Evolutionary conservation across 53 echinoderm and acorn worm genomes (phyloP).

Genomic region (Paracentrotus lividus): DNA sequence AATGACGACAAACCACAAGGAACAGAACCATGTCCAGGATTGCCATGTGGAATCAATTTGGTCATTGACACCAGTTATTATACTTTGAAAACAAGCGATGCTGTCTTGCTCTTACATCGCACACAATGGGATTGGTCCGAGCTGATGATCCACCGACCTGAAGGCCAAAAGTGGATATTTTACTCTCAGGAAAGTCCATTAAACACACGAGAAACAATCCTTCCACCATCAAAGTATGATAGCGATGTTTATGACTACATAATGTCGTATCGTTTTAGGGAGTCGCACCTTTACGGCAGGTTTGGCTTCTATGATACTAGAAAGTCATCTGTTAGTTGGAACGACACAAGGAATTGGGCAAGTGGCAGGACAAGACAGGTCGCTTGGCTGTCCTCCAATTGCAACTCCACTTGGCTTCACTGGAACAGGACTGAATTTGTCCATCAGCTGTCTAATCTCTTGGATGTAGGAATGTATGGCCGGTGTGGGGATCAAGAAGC

Average conservation of each 20-base stretch:
- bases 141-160: not conserved
- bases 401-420: slow-evolving; percentile 25
- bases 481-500: slow-evolving; percentile 54
- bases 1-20: not conserved
- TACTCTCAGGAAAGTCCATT: slow-evolving; percentile 54
- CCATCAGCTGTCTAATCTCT: slow-evolving; percentile 36
- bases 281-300: slow-evolving; percentile 7
- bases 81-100: slow-evolving; percentile 27
- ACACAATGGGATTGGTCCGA: slow-evolving; percentile 35
- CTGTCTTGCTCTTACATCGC: slow-evolving; percentile 15
- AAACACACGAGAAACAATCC: not conserved
- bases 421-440: slow-evolving; percentile 74
- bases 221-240: not conserved
- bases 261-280: slow-evolving; percentile 44
- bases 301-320: slow-evolving; percentile 37
- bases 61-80: slow-evolving; percentile 40
- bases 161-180: slow-evolving; percentile 49
- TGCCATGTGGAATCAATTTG: slow-evolving; percentile 31
- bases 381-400: slow-evolving; percentile 80
- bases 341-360: slow-evolving; percentile 61
- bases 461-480: slow-evolving; percentile 67
- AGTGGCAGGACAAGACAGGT: slow-evolving; percentile 62
- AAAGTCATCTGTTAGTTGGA: not conserved
- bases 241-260: slow-evolving; percentile 38
- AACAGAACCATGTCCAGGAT: slow-evolving; percentile 35